Evolutionary conservation across 1,140 invertebrate species (phyloP), one percentile per base, ranked within the genome.

Genomic region (Hycleus cichorii): DNA sequence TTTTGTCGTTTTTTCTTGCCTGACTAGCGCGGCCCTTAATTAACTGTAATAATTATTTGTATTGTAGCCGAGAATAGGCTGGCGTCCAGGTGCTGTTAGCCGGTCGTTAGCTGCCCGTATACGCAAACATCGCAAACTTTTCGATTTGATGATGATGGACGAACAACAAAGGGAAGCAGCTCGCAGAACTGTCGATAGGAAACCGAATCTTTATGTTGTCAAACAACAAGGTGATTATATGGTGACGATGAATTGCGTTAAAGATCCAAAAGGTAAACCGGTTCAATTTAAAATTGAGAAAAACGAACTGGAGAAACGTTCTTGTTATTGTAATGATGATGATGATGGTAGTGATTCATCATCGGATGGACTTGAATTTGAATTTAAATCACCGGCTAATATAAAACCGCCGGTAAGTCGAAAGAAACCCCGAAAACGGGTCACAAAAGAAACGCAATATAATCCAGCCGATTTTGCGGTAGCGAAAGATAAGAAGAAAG

Each of bases 221-320:
- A 80, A 80, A 56, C 78, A 80, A 63, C 77, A 80, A 39, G 78
- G 80, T 25, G 66, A 74, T 3, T 80, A 80, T 64, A 78, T 74
- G 46, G 77, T 82, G 44, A 78, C 78, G 53, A 77, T 81, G 47
- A 78, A 80, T 65, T 80, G 80, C 4, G 58, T 80, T 8, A 80
- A 79, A 68, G 76, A 81, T 64, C 69, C 80, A 4, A 72, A 72
- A 32, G 80, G 78, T 45, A 77, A 78, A 47, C 80, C 80, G 0
- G 68, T 81, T 65, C 67, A 80, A 43, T 81, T 81, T 60, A 80
- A 78, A 68, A 81, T 81, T 18, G 32, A 32, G 7, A 7, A 32
- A 5, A 32, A 32, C 4, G 60, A 67, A 32, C 43, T 49, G 47
- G 12, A 55, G 47, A 10, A 42, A 7, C 4, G 4, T 32, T 4